phyloP scores from a whole-genome alignment of 2,797 vertebrate genomes.

The Hozukius guyotensis region DNA sequence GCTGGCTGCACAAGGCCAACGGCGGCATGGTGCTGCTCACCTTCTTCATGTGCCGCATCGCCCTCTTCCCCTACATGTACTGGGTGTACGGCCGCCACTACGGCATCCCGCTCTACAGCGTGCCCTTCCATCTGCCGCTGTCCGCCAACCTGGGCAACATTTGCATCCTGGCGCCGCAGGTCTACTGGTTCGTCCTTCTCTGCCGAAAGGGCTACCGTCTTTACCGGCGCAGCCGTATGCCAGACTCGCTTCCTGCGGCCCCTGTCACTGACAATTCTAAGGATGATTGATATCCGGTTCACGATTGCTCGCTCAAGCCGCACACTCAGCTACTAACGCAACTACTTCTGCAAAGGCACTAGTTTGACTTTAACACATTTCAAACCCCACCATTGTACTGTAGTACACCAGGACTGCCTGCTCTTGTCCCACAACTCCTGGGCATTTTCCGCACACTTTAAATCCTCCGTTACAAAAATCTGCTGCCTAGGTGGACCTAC shows the following conservation, averaged over 20 bases:
- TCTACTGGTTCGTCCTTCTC: conserved; percentile 97
- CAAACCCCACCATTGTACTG: conserved; percentile 59
- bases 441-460: conserved; percentile 65
- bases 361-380: conserved; percentile 44
- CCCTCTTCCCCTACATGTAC: conserved; percentile 98
- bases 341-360: conserved; percentile 64
- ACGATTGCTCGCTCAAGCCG: conserved; percentile 46
- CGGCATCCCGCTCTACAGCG: conserved; percentile 86
- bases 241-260: conserved; percentile 12
- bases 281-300: conserved; percentile 63
- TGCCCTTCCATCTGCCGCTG: conserved; percentile 91
- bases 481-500: conserved; percentile 55
- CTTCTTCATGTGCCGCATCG: conserved; percentile 94
- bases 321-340: conserved; percentile 69
- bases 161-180: conserved; percentile 93
- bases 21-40: conserved; percentile 90
- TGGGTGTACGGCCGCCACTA: conserved; percentile 88
- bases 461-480: conserved; percentile 53
- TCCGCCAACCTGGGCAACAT: conserved; percentile 90
- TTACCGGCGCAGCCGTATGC: conserved; percentile 81
- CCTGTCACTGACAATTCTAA: conserved; percentile 60
- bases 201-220: conserved; percentile 91
- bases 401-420: conserved; percentile 66
- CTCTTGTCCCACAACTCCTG: conserved; percentile 55
- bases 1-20: conserved; percentile 92